Evolutionary conservation across 23 tunicate species (phyloP), one percentile per base, ranked within the genome.

Genomic region (Halocynthia aurantium): DNA sequence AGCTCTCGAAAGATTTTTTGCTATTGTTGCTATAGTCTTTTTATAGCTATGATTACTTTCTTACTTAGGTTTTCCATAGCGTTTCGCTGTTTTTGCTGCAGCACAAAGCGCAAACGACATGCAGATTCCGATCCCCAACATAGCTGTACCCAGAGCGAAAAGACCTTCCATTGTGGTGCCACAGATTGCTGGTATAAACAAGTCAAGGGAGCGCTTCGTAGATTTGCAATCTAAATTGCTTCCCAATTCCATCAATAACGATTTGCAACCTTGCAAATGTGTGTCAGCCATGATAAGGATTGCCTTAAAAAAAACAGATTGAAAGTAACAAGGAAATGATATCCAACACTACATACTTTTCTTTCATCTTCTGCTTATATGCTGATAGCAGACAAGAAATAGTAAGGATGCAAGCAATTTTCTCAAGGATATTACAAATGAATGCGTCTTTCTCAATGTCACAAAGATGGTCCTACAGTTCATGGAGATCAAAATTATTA

Each of bases 51-150:
- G 72, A 18, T 44, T 58, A 50, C 21, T 69, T 53, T 67, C 71
- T 71, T 67, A 61, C 61, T 53, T 61, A 51, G 61, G 61, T 60
- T 76, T 81, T 17, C 86, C 57, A 71, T 71, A 90, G 50, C 86
- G 57, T 66, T 81, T 81, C 82, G 86, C 88, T 8, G 97, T 81
- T 71, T 71, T 56, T 6, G 97, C 91, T 22, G 97, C 81, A 52
- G 97, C 97, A 73, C 97, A 90, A 7, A 90, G 56, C 61, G 81
- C 71, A 63, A 78, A 76, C 6, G 89, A 81, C 56, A 90, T 17
- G 22, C 91, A 81, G 21, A 90, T 63, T 50, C 86, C 74, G 55
- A 69, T 62, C 18, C 67, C 70, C 7, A 89, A 67, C 9, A 80
- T 61, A 19, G 88, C 83, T 15, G 74, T 67, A 6, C 71, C 77